Evolutionary conservation across 1,140 invertebrate genomes (phyloP).

Genomic region (Bombus impatiens): DNA sequence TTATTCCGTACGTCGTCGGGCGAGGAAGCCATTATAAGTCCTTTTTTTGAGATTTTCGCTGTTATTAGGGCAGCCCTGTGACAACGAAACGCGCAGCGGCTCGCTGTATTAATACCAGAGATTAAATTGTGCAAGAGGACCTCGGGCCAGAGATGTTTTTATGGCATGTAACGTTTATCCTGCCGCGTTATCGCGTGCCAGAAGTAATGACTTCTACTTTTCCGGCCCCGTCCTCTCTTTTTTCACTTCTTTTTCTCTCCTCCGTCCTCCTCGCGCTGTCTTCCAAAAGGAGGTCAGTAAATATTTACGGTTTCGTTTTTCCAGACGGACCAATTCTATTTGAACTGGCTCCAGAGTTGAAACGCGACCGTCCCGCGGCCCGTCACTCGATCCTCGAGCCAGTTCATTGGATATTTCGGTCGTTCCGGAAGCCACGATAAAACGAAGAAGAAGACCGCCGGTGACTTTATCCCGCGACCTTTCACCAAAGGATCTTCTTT

Average conservation of each 20-base stretch:
- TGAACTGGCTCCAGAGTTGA: constrained; percentile 25
- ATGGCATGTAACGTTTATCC: not conserved
- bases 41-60: not conserved
- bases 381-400: not conserved
- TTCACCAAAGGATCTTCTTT: not conserved
- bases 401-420: constrained; percentile 16
- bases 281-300: constrained; percentile 37
- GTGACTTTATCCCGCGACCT: not conserved
- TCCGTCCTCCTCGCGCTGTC: not conserved
- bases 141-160: not conserved
- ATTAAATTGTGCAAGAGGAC: constrained; percentile 8
- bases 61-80: not conserved
- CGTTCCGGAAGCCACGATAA: constrained; percentile 21
- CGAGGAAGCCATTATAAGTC: not conserved
- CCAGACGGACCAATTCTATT: constrained; percentile 31
- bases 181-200: not conserved
- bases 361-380: not conserved
- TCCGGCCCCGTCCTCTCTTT: not conserved
- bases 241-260: no score
- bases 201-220: not conserved
- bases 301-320: constrained; percentile 51
- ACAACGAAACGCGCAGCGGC: not conserved
- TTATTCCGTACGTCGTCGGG: not conserved
- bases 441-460: not conserved
- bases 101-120: constrained; percentile 1